Evolutionary conservation across 2,888 invertebrate species (phyloP).

Genomic region (Stenoptilia bipunctidactyla): DNA sequence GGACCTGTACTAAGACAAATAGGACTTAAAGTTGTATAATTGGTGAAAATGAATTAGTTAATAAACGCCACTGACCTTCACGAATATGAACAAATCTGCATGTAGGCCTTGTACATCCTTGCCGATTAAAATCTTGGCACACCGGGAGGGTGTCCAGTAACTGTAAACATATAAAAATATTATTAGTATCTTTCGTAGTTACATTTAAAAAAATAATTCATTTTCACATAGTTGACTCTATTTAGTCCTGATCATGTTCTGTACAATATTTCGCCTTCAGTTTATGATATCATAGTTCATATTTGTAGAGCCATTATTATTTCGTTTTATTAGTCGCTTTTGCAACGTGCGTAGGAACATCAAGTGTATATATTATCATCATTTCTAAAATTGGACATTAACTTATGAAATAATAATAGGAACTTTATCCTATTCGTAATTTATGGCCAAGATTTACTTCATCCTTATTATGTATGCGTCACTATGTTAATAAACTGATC

Average conservation of each 20-base stretch:
- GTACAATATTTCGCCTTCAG: no score
- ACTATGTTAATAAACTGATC: no score
- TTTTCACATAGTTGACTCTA: background rate
- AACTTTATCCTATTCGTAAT: background rate
- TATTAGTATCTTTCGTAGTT: conserved; percentile 29
- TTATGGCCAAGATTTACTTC: no score
- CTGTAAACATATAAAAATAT: conserved; percentile 76
- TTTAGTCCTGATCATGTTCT: no score
- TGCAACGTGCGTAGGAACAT: no score
- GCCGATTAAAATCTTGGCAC: conserved; percentile 99
- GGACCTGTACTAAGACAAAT: no score
- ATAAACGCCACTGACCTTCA: conserved; percentile 81
- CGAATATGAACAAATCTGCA: conserved; percentile 98
- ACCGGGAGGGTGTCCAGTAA: conserved; percentile 99
- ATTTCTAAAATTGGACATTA: background rate
- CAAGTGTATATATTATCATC: no score
- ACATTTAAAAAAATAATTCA: background rate
- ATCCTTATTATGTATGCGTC: no score
- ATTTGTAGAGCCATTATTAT: no score
- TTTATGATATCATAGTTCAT: no score
- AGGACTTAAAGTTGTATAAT: no score
- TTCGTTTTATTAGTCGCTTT: no score
- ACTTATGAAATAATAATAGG: background rate
- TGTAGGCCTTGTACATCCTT: conserved; percentile 95
- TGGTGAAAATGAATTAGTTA: conserved; percentile 10